Percentiles rank a stretch among this genome's conserved stretches.
Evolutionary conservation across 2,888 invertebrate species (phyloP).

Genomic region (Plusia festucae): DNA sequence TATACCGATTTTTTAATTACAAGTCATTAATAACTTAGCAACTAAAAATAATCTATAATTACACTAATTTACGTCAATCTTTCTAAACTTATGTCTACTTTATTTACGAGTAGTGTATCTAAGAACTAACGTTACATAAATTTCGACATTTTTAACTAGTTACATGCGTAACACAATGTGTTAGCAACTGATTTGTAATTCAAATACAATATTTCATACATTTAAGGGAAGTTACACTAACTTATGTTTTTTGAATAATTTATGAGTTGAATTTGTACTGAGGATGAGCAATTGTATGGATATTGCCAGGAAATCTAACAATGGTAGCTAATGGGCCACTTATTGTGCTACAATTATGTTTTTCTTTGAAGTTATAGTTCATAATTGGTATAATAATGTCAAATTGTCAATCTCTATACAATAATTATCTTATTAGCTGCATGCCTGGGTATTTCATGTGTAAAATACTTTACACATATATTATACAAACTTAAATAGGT

Average conservation of each 20-base stretch:
- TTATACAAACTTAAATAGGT: too few relatives aligned
- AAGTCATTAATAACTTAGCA: not conserved
- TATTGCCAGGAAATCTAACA: conserved; percentile 1
- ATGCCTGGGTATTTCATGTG: not conserved
- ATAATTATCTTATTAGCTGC: too few relatives aligned
- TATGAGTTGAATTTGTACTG: conserved; percentile 13
- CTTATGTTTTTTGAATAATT: conserved; percentile 27
- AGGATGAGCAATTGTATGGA: not conserved
- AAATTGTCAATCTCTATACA: not conserved
- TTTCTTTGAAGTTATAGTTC: not conserved
- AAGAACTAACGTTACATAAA: conserved; percentile 8
- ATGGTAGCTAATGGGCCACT: not conserved
- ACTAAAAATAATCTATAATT: not conserved
- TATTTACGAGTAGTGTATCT: not conserved
- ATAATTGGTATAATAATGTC: not conserved
- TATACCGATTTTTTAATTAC: not conserved
- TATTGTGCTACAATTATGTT: not conserved
- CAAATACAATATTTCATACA: conserved; percentile 38
- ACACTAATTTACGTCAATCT: not conserved
- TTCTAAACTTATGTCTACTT: not conserved
- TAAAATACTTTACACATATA: too few relatives aligned
- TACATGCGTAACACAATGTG: conserved; percentile 5
- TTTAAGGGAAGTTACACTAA: not conserved
- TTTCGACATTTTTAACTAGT: not conserved
- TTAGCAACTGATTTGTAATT: conserved; percentile 44